These are phyloP conservation scores for Hydropotes inermis DNA, from an alignment of 2,113 vertebrate species.

Conservation along the genomic window DNA sequence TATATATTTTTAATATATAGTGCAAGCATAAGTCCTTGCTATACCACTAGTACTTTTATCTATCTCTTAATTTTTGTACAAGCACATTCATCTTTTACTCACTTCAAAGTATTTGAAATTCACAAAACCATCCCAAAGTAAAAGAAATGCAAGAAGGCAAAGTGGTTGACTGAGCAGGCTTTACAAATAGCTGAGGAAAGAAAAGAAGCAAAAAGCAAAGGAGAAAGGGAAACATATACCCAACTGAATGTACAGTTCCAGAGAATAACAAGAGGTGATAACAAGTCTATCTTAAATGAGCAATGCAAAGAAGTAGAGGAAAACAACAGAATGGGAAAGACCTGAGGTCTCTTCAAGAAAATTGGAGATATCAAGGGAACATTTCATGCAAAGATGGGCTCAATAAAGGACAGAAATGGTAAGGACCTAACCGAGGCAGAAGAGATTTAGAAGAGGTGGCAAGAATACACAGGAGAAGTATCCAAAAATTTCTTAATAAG, in stretches of 20 bases:
- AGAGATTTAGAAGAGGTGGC: background rate
- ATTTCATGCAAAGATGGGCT: background rate
- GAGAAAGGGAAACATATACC: background rate
- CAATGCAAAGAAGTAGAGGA: background rate
- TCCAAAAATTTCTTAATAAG: background rate
- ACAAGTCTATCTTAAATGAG: background rate
- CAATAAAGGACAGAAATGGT: background rate
- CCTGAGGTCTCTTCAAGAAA: background rate
- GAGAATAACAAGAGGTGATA: background rate
- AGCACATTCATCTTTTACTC: background rate
- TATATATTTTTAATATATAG: background rate
- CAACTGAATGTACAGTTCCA: background rate
- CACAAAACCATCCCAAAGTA: background rate
- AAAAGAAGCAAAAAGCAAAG: background rate
- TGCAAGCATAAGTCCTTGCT: background rate
- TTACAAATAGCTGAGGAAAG: background rate
- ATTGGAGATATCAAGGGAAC: background rate
- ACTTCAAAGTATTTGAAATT: background rate
- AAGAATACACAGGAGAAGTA: background rate
- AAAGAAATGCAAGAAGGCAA: background rate
- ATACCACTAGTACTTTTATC: background rate
- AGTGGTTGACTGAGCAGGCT: background rate
- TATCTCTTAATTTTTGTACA: background rate
- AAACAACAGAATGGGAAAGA: background rate
- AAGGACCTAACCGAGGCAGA: background rate